These are phyloP conservation scores for Lissonota sp. DNA, from an alignment of 2,888 invertebrate species.

Conservation along the genomic window DNA sequence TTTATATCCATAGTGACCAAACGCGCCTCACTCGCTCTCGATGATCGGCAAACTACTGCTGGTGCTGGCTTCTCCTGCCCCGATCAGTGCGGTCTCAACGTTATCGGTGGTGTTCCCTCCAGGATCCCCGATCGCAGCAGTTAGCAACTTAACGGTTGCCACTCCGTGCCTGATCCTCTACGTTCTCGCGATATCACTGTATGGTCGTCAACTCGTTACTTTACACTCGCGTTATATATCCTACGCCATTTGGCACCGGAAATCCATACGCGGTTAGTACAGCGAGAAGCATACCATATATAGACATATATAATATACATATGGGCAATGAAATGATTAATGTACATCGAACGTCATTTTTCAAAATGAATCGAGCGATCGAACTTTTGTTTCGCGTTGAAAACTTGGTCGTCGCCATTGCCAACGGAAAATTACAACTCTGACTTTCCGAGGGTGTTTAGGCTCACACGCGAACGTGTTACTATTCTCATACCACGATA, in stretches of 20 bases:
- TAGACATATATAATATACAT: no score
- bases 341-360: background rate
- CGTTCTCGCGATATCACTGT: constrained; percentile 15
- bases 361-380: background rate
- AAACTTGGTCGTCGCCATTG: no score
- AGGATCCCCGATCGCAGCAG: constrained; percentile 71
- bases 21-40: background rate
- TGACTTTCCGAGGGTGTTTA: no score
- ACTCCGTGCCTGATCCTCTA: constrained; percentile 53
- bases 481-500: no score
- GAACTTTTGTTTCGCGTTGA: no score
- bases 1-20: constrained; percentile 71
- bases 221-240: constrained; percentile 9
- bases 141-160: constrained; percentile 71
- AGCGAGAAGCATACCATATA: background rate
- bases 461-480: no score
- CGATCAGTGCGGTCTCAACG: constrained; percentile 55
- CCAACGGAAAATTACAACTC: no score
- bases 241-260: constrained; percentile 10
- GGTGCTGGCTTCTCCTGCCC: background rate
- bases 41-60: constrained; percentile 17
- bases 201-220: constrained; percentile 21
- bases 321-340: background rate
- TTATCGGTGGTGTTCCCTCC: constrained; percentile 69
- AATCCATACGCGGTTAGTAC: constrained; percentile 2